Percentiles rank a stretch among this genome's conserved stretches.
Conservation (phyloP, 2,113 vertebrate species). For the Rhynchomys soricoides region DNA sequence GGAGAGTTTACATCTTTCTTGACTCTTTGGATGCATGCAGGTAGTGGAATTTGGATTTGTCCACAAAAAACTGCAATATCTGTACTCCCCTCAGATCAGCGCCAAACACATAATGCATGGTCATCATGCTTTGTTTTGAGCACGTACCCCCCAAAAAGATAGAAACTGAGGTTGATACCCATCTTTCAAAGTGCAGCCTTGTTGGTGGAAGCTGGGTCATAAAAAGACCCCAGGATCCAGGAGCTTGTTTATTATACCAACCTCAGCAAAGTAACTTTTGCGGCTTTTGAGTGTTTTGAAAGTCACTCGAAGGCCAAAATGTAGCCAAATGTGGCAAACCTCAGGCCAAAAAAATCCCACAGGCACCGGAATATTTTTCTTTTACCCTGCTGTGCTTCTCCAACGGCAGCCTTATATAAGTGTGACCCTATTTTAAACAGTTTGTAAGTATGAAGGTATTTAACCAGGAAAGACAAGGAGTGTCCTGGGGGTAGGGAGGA, state of each 20-base stretch:
- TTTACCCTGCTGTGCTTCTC: slow-evolving; percentile 49
- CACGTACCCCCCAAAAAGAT: slow-evolving; percentile 57
- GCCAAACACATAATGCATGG: slow-evolving; percentile 37
- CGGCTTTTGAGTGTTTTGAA: slow-evolving; percentile 76
- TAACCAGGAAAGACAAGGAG: slow-evolving; percentile 54
- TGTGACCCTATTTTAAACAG: slow-evolving; percentile 49
- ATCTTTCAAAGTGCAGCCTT: slow-evolving; percentile 63
- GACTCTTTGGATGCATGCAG: slow-evolving; percentile 7
- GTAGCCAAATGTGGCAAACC: slow-evolving; percentile 63
- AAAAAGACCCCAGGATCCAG: neutral
- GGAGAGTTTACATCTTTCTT: slow-evolving; percentile 2
- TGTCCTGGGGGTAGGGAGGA: neutral
- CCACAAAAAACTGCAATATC: slow-evolving; percentile 52
- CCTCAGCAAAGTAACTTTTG: slow-evolving; percentile 74
- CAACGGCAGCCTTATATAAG: slow-evolving; percentile 31
- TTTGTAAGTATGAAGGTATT: slow-evolving; percentile 60
- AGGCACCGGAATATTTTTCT: slow-evolving; percentile 35
- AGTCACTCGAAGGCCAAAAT: slow-evolving; percentile 77
- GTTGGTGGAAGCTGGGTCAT: slow-evolving; percentile 55
- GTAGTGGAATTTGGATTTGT: slow-evolving; percentile 44
- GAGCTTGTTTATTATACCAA: slow-evolving; percentile 70
- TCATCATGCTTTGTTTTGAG: slow-evolving; percentile 71
- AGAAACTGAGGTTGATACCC: slow-evolving; percentile 73
- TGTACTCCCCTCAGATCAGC: slow-evolving; percentile 68
- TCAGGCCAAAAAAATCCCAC: slow-evolving; percentile 70